phyloP scores from a whole-genome alignment of 2,888 invertebrate genomes.

The Philopedon plagiatum region DNA sequence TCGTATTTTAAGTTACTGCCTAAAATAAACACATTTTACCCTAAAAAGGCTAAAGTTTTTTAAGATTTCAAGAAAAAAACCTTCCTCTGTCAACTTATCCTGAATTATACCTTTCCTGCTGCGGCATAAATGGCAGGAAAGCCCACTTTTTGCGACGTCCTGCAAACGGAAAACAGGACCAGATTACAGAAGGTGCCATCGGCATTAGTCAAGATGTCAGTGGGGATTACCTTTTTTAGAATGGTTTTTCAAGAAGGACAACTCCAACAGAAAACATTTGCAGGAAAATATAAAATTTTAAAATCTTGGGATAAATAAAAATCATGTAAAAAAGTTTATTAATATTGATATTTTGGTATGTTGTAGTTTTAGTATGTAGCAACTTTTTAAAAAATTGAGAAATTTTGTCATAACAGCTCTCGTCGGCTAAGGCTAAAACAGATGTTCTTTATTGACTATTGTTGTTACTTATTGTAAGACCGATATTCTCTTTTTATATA shows the following conservation, averaged over 20 bases:
- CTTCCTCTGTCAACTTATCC: slow-evolving; percentile 45
- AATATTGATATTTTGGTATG: background rate
- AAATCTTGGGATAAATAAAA: background rate
- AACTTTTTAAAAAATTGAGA: too few relatives aligned
- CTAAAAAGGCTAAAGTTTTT: slow-evolving; percentile 1
- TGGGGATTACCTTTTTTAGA: slow-evolving; percentile 38
- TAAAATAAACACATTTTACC: slow-evolving; percentile 23
- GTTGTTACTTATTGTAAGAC: too few relatives aligned
- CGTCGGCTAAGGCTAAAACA: too few relatives aligned
- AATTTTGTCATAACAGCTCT: too few relatives aligned
- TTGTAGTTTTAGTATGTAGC: too few relatives aligned
- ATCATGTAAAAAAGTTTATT: background rate
- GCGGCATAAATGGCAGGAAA: slow-evolving; percentile 46
- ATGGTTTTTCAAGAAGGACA: slow-evolving; percentile 16
- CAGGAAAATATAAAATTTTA: slow-evolving; percentile 9
- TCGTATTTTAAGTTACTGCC: too few relatives aligned
- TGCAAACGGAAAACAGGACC: slow-evolving; percentile 41
- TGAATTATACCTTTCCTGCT: slow-evolving; percentile 49
- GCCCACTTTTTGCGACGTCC: slow-evolving; percentile 49
- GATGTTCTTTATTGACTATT: too few relatives aligned
- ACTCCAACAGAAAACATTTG: background rate
- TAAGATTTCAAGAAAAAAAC: slow-evolving; percentile 22
- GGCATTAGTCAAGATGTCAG: slow-evolving; percentile 50
- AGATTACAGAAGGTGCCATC: slow-evolving; percentile 41
- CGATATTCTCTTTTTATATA: too few relatives aligned